Evolutionary conservation across 2,113 vertebrate species (phyloP), one percentile per base, ranked within the genome.

Genomic region (Vombatus ursinus): DNA sequence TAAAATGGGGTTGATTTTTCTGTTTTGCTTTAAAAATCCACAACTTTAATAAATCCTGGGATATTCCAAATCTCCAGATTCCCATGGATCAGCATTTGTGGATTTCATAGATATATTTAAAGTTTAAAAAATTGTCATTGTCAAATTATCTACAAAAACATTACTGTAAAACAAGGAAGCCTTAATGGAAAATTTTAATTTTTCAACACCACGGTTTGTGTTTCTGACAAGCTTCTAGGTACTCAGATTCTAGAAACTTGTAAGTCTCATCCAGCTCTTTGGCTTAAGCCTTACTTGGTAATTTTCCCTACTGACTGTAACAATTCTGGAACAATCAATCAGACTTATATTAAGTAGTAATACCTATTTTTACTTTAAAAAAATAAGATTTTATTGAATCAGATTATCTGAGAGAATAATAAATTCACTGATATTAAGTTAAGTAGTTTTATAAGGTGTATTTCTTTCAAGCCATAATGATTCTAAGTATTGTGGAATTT

Each of bases 401-500:
- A 93, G 95, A 92, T 90, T 94, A 12, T 96, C 11, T 50, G 91
- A 94, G 10, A 68, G 47, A 95, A 84, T 61, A 96, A 93, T 19
- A 44, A 93, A 92, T 48, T 61, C 37, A 90, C 0, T 95, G 26
- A 47, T 28, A 92, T 22, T 94, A 95, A 53, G 26, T 91, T 93
- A 52, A n/a, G 84, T 92, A 48, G 28, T 44, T 92, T 95, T 91
- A 90, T 94, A 91, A 93, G n/a, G n/a, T 93, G 25, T 57, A 92
- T 90, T 52, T 91, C 48, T 50, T 52, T 90, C 50, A 26, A 84
- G 68, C 52, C 51, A 93, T 49, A 57, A 28, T 54, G 50, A 61
- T 95, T 50, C 61, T 91, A 94, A 90, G 47, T 94, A 90, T 37
- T 31, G 52, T 31, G 16, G 12, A 26, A 26, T 91, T 14, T 49